A percentile compares a stretch with the other conserved stretches of the same genome.
Evolutionary conservation across 2,888 invertebrate genomes (phyloP).

Genomic region (Drosophila infuscata): DNA sequence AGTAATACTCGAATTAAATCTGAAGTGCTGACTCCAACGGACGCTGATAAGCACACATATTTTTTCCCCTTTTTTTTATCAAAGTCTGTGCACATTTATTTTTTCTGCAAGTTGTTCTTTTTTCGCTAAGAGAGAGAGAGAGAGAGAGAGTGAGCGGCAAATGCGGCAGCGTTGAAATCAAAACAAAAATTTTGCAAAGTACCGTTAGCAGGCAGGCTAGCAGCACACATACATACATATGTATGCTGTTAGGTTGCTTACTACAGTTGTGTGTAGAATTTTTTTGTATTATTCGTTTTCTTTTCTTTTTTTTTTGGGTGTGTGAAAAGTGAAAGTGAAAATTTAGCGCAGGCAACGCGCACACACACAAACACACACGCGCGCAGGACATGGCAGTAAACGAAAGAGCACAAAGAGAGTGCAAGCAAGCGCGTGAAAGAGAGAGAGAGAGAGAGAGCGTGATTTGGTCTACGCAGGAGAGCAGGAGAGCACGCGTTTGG

Average conservation of each 20-base stretch:
- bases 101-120: conserved; percentile 18
- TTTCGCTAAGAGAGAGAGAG: conserved; percentile 23
- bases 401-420: conserved; percentile 46
- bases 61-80: conserved; percentile 7
- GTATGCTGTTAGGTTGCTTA: conserved; percentile 30
- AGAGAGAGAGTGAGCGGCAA: conserved; percentile 43
- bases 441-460: neutral
- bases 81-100: conserved; percentile 47
- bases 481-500: conserved; percentile 42
- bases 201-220: conserved; percentile 18
- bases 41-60: conserved; percentile 33
- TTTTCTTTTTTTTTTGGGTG: conserved; percentile 76
- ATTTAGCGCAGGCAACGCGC: conserved; percentile 69
- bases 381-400: conserved; percentile 43
- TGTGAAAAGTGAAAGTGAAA: conserved; percentile 84
- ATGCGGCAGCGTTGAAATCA: conserved; percentile 41
- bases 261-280: conserved; percentile 41
- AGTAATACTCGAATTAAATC: conserved; percentile 11
- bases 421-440: conserved; percentile 26
- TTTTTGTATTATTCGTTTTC: conserved; percentile 14
- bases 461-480: conserved; percentile 41
- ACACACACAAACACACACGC: conserved; percentile 27
- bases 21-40: neutral
- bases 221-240: conserved; percentile 9
- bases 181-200: conserved; percentile 50